phyloP scores from a whole-genome alignment of 2,797 vertebrate genomes.

The Onychomys leucogaster region DNA sequence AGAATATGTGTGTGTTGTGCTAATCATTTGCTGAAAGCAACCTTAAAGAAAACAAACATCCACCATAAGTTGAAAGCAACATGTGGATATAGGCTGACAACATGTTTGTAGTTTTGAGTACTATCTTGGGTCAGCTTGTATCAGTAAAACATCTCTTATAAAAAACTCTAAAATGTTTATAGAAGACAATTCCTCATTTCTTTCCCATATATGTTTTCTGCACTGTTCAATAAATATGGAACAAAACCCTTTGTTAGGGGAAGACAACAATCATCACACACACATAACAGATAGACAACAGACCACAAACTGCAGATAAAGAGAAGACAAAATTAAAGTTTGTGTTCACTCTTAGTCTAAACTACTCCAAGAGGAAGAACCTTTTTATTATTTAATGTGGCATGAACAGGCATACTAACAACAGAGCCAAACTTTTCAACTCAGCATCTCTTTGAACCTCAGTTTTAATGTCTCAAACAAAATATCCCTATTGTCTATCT shows the following conservation, averaged over 20 bases:
- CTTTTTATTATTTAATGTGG: background rate
- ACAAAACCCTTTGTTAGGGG: background rate
- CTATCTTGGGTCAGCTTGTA: background rate
- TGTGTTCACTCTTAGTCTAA: background rate
- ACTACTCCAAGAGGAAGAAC: background rate
- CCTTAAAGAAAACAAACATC: background rate
- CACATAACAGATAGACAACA: background rate
- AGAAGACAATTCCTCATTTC: background rate
- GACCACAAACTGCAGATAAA: background rate
- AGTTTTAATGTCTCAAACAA: slow-evolving; percentile 33
- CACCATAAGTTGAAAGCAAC: background rate
- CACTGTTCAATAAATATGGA: background rate
- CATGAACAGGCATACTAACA: background rate
- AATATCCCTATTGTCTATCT: background rate
- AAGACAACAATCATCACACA: too few relatives aligned
- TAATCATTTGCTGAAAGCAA: background rate
- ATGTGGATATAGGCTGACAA: too few relatives aligned
- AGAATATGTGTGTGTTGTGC: background rate
- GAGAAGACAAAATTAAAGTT: background rate
- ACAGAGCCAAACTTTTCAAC: background rate
- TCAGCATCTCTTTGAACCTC: background rate
- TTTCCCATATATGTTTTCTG: background rate
- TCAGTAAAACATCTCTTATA: background rate
- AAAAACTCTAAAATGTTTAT: background rate
- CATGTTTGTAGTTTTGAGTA: background rate